Evolutionary conservation across 1,140 invertebrate genomes (phyloP).

Genomic region (Drosophila arawakana): DNA sequence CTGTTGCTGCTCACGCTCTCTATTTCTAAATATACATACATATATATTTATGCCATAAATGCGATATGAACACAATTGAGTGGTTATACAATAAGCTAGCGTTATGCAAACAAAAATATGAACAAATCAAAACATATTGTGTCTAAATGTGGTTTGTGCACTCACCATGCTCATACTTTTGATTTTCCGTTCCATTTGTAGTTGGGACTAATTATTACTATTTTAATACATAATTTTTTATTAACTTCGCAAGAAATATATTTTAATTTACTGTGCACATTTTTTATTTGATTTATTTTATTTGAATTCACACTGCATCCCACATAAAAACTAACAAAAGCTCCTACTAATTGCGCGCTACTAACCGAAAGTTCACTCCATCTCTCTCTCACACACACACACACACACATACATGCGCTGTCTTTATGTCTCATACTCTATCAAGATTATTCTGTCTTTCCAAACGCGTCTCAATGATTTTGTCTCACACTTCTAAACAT

Average conservation of each 20-base stretch:
- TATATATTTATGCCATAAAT: conserved; percentile 23
- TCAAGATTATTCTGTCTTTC: conserved; percentile 24
- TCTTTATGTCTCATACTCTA: conserved; percentile 43
- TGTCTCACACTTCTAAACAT: conserved; percentile 11
- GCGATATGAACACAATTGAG: conserved; percentile 8
- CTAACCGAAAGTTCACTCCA: conserved; percentile 15
- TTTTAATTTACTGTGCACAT: conserved; percentile 2
- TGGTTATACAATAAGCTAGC: conserved; percentile 60
- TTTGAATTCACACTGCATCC: conserved; percentile 15
- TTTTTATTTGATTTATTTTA: neutral
- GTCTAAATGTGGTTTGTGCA: neutral
- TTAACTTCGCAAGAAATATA: neutral
- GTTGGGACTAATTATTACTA: neutral
- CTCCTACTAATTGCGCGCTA: conserved; percentile 26
- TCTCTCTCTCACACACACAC: conserved; percentile 12
- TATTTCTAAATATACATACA: conserved; percentile 36
- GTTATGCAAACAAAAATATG: conserved; percentile 42
- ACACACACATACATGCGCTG: conserved; percentile 19
- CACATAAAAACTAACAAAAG: conserved; percentile 24
- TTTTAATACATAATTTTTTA: neutral
- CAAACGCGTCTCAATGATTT: conserved; percentile 17
- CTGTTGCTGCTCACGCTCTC: conserved; percentile 62
- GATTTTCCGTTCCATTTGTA: neutral
- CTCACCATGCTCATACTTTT: neutral
- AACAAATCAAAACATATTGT: conserved; percentile 2